A percentile compares a stretch with the other conserved stretches of the same genome.
These are phyloP conservation scores for Leucophora obtusa DNA, from an alignment of 2,888 invertebrate genomes.

Conservation along the genomic window DNA sequence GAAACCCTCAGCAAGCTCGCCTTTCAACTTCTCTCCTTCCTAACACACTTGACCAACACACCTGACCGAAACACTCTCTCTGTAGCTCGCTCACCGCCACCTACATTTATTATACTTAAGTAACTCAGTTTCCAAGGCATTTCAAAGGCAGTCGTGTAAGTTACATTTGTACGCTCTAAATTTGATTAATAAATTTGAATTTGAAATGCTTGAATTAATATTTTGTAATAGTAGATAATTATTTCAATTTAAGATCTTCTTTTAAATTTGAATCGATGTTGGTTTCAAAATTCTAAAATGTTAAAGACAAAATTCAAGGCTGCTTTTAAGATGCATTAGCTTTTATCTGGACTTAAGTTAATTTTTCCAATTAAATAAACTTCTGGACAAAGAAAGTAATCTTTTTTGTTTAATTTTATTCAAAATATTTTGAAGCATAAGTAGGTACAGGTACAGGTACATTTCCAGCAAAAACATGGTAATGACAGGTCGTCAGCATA, in stretches of 20 bases:
- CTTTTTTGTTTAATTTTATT: not conserved
- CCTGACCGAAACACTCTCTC: not conserved
- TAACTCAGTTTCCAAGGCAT: not conserved
- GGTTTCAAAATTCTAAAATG: constrained; percentile 18
- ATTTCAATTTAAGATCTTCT: not conserved
- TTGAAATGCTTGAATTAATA: not conserved
- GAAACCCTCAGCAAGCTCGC: not conserved
- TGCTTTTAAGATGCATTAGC: constrained; percentile 29
- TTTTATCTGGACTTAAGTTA: constrained; percentile 38
- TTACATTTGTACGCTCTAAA: constrained; percentile 17
- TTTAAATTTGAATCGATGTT: constrained; percentile 10
- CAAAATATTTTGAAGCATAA: no score
- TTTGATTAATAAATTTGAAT: constrained; percentile 11
- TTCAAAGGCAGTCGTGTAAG: not conserved
- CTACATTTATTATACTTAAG: not conserved
- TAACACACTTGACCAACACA: not conserved
- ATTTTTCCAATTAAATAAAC: constrained; percentile 35
- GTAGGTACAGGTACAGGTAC: no score
- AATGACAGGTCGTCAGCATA: no score
- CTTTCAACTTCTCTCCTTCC: not conserved
- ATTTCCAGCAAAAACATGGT: no score
- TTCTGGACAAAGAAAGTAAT: constrained; percentile 30
- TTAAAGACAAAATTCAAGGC: constrained; percentile 5
- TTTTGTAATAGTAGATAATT: not conserved
- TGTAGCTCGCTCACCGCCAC: not conserved